phyloP scores from a whole-genome alignment of 2,113 vertebrate species.

The Mugil cephalus region DNA sequence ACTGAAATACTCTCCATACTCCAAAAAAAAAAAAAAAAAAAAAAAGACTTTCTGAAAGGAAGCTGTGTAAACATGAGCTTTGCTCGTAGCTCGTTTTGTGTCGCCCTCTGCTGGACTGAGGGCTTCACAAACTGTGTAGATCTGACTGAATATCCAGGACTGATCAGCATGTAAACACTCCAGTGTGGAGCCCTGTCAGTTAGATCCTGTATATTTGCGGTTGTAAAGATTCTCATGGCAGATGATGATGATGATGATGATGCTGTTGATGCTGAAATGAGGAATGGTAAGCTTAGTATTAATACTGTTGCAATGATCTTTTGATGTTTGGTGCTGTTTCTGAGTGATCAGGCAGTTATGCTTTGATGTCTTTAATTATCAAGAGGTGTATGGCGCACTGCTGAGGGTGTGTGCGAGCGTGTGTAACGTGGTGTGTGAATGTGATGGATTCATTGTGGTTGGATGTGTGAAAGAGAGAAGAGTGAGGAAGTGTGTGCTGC shows the following conservation, averaged over 20 bases:
- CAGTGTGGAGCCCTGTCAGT: slow-evolving; percentile 17
- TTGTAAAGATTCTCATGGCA: slow-evolving; percentile 56
- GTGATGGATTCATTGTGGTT: slow-evolving; percentile 8
- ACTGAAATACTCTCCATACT: slow-evolving; percentile 14
- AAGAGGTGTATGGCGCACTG: slow-evolving; percentile 53
- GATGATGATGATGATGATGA: slow-evolving; percentile 47
- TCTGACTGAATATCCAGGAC: slow-evolving; percentile 18
- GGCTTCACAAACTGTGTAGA: slow-evolving; percentile 16
- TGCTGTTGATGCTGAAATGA: slow-evolving; percentile 55
- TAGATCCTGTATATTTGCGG: slow-evolving; percentile 46
- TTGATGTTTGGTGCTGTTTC: slow-evolving; percentile 72
- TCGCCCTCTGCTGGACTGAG: slow-evolving; percentile 80
- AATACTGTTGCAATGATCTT: slow-evolving; percentile 66
- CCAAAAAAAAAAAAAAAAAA: too few species aligned
- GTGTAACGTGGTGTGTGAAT: slow-evolving; percentile 4
- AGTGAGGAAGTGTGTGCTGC: slow-evolving; percentile 29
- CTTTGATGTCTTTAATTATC: slow-evolving; percentile 68
- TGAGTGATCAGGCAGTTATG: slow-evolving; percentile 69
- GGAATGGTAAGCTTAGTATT: slow-evolving; percentile 80
- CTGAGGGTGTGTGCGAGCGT: slow-evolving; percentile 22
- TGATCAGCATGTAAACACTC: slow-evolving; percentile 61
- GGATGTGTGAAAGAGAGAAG: neutral
- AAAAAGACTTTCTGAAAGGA: neutral
- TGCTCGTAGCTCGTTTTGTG: slow-evolving; percentile 16
- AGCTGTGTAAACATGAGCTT: neutral